These are phyloP conservation scores for Aspidiotus rigidus DNA, from an alignment of 2,888 invertebrate species.

Conservation along the genomic window DNA sequence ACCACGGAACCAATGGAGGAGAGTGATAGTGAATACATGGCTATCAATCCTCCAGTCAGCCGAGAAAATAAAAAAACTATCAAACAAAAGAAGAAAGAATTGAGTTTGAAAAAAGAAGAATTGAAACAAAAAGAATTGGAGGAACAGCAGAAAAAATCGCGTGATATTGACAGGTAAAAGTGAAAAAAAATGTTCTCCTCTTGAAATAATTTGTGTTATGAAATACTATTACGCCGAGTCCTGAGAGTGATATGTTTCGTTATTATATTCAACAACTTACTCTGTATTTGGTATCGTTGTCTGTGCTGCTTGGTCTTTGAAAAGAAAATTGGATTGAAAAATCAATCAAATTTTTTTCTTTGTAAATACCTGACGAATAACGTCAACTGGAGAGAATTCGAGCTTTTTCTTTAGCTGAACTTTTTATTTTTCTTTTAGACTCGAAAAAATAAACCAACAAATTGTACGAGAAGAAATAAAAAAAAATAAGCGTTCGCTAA, in stretches of 20 bases:
- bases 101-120: constrained; percentile 48
- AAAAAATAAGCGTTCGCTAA: constrained; percentile 46
- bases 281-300: neutral
- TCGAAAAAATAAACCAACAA: constrained; percentile 54
- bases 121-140: constrained; percentile 48
- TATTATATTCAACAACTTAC: neutral
- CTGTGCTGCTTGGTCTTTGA: neutral
- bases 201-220: too few relatives aligned
- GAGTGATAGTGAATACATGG: constrained; percentile 47
- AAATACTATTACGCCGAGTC: too few relatives aligned
- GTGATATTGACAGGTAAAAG: constrained; percentile 61
- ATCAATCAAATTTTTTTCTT: too few relatives aligned
- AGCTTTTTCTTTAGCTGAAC: too few relatives aligned
- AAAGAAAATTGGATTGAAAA: too few relatives aligned
- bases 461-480: constrained; percentile 49
- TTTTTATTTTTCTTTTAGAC: constrained; percentile 40
- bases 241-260: too few relatives aligned
- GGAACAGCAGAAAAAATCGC: constrained; percentile 62
- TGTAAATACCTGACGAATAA: too few relatives aligned
- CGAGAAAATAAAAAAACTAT: constrained; percentile 64
- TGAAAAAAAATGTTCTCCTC: neutral
- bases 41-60: constrained; percentile 60
- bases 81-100: constrained; percentile 60
- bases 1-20: constrained; percentile 41
- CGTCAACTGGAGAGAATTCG: too few relatives aligned